Conservation (phyloP, 2,113 vertebrate species). For the Benitochromis conjunctus region DNA sequence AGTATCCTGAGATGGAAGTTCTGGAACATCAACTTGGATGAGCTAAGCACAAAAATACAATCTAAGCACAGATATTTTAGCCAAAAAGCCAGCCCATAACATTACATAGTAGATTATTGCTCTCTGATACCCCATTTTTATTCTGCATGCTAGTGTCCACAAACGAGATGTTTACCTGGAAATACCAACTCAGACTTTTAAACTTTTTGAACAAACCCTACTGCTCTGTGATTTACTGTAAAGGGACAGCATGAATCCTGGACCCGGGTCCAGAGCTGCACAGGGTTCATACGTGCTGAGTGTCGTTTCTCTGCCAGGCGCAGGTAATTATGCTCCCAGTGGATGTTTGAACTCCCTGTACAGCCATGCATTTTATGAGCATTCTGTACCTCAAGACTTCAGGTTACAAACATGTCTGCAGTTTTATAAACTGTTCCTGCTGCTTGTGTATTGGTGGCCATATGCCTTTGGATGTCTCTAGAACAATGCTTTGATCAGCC, state of each 20-base stretch:
- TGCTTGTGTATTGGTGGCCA: neutral
- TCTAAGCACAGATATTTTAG: conserved; percentile 25
- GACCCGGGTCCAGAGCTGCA: neutral
- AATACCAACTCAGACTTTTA: conserved; percentile 60
- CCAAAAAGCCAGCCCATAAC: conserved; percentile 2
- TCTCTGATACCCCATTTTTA: conserved; percentile 3
- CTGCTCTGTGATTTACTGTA: conserved; percentile 50
- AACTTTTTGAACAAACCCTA: conserved; percentile 21
- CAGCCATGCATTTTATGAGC: conserved; percentile 37
- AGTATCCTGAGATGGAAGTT: neutral
- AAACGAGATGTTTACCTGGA: conserved; percentile 67
- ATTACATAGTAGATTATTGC: neutral
- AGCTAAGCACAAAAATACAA: conserved; percentile 9
- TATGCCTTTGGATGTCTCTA: neutral
- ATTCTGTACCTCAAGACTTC: neutral
- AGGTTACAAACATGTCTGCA: neutral
- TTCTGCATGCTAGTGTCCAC: conserved; percentile 65
- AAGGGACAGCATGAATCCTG: conserved; percentile 15
- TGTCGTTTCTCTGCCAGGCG: conserved; percentile 11
- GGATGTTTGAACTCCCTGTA: neutral
- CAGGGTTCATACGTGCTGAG: neutral
- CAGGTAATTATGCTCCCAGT: conserved; percentile 31
- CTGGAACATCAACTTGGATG: neutral
- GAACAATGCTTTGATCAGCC: neutral
- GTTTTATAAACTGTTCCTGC: neutral